Conservation (phyloP, 2,888 invertebrate species). For the Gerris lacustris region DNA sequence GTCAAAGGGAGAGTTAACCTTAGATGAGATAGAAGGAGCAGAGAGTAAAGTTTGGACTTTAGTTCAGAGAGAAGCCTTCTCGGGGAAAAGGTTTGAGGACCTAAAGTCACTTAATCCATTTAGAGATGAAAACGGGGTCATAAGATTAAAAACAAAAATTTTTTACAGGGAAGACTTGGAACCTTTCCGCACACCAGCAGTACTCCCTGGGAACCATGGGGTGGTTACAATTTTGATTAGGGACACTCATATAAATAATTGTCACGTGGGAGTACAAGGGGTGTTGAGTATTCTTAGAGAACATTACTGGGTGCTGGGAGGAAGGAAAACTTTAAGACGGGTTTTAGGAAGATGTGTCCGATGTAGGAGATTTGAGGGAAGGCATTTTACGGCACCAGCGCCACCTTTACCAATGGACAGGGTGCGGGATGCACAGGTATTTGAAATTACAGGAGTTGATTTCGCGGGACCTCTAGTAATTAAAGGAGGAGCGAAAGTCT, state of each 20-base stretch:
- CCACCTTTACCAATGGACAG: conserved; percentile 23
- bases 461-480: conserved; percentile 23
- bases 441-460: conserved; percentile 36
- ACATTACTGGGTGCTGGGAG: conserved; percentile 21
- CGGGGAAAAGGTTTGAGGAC: too few species aligned
- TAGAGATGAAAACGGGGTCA: too few species aligned
- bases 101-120: too few species aligned
- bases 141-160: too few species aligned
- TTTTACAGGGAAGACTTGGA: too few species aligned
- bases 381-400: conserved; percentile 25
- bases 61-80: too few species aligned
- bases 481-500: conserved; percentile 29
- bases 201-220: too few species aligned
- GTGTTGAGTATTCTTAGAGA: conserved; percentile 18
- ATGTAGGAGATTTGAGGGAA: conserved; percentile 27
- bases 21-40: too few species aligned
- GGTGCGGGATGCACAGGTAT: not conserved
- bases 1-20: too few species aligned
- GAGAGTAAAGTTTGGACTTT: too few species aligned
- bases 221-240: too few species aligned
- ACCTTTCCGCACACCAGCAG: too few species aligned
- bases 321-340: conserved; percentile 15
- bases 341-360: conserved; percentile 19
- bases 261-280: conserved; percentile 17
- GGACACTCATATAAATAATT: conserved; percentile 10